phyloP scores from a whole-genome alignment of 2,113 vertebrate genomes.

The Prinia subflava region DNA sequence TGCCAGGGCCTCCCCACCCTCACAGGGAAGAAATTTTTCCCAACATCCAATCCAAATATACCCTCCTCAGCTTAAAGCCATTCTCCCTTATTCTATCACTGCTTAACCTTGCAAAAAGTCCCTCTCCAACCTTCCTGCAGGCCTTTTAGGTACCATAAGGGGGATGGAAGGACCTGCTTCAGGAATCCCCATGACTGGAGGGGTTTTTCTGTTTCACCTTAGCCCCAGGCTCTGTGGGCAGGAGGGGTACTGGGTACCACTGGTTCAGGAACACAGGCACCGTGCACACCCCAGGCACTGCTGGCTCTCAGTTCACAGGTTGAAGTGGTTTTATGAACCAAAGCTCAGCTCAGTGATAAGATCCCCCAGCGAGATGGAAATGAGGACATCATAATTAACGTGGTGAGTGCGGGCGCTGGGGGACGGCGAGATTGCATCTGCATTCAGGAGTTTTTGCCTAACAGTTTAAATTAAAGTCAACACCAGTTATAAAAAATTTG shows the following conservation, averaged over 20 bases:
- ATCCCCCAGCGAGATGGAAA: constrained; percentile 36
- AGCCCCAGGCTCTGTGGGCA: background rate
- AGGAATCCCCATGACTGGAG: background rate
- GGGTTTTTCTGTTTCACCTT: background rate
- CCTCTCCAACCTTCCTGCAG: background rate
- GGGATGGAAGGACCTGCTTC: background rate
- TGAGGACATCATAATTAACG: constrained; percentile 61
- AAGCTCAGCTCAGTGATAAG: constrained; percentile 12
- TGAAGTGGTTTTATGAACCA: background rate
- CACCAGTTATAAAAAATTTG: background rate
- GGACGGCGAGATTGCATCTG: background rate
- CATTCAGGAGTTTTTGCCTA: constrained; percentile 7
- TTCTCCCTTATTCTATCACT: background rate
- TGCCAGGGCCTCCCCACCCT: background rate
- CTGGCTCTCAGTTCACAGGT: background rate
- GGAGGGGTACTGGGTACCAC: background rate
- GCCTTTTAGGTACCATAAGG: background rate
- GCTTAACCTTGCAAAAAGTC: background rate
- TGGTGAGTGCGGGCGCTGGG: accelerated
- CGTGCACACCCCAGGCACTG: accelerated
- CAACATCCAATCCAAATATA: background rate
- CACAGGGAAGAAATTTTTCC: background rate
- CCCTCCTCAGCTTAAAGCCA: background rate
- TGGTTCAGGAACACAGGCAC: accelerated
- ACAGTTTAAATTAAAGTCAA: constrained; percentile 61